These are phyloP conservation scores for Epizoanthus illoricatus DNA, from an alignment of 92 coral and sea anemone species.

Conservation along the genomic window DNA sequence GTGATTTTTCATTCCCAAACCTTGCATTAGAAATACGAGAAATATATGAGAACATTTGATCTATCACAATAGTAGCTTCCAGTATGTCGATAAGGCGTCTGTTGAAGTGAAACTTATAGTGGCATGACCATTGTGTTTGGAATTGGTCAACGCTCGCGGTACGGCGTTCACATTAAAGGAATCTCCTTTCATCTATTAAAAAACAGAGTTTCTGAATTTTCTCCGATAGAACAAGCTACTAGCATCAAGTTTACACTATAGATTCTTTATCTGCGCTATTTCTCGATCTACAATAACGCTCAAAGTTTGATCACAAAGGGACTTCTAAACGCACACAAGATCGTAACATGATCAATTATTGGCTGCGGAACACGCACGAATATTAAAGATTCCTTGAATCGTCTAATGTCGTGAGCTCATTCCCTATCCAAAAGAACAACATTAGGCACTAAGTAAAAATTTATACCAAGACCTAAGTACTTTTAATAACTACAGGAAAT, in stretches of 20 bases:
- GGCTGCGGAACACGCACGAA: conserved; percentile 26
- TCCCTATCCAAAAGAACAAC: neutral
- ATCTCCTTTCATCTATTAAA: conserved; percentile 22
- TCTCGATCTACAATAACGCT: conserved; percentile 19
- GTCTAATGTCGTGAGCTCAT: conserved; percentile 18
- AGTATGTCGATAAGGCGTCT: conserved; percentile 23
- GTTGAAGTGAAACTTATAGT: conserved; percentile 17
- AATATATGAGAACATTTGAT: neutral
- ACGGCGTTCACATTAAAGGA: conserved; percentile 35
- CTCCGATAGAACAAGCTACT: conserved; percentile 17
- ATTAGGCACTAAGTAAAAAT: conserved; percentile 6
- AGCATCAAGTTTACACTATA: neutral
- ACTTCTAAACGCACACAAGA: conserved; percentile 13
- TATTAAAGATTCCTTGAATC: conserved; percentile 1
- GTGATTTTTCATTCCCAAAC: neutral
- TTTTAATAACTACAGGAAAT: neutral
- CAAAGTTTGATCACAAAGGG: conserved; percentile 27
- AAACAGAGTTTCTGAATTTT: conserved; percentile 16
- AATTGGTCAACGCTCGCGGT: neutral
- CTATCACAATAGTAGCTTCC: neutral
- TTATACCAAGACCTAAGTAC: neutral
- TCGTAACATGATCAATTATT: conserved; percentile 38
- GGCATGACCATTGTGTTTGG: conserved; percentile 32
- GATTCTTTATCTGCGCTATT: conserved; percentile 1
- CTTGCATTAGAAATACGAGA: neutral